phyloP scores from a whole-genome alignment of 1,140 invertebrate genomes.

The Zeugodacus cucurbitae region DNA sequence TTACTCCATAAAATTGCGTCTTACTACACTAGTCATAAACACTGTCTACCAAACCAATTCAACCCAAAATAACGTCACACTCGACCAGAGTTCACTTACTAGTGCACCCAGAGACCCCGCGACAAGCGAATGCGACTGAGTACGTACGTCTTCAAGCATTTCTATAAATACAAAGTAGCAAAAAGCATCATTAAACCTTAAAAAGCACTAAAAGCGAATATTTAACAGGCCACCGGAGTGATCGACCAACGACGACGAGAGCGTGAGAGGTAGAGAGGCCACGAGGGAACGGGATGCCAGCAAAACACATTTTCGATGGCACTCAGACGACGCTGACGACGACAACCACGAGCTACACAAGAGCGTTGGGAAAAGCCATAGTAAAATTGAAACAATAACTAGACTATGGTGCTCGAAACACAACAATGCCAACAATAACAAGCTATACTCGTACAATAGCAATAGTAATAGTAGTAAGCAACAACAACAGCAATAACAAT shows the following conservation, averaged over 20 bases:
- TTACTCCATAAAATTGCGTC: too few species aligned
- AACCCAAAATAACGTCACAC: too few species aligned
- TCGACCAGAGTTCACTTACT: too few species aligned
- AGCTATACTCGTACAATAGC: not conserved
- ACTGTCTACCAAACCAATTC: too few species aligned
- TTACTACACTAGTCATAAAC: too few species aligned
- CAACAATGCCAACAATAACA: conserved; percentile 10
- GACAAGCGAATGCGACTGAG: too few species aligned
- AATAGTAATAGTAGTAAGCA: not conserved
- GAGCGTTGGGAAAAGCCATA: not conserved
- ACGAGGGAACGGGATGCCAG: not conserved
- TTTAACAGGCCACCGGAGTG: conserved; percentile 24
- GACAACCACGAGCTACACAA: not conserved
- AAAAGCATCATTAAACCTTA: conserved; percentile 42
- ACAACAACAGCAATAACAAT: not conserved
- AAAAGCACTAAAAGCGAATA: conserved; percentile 41
- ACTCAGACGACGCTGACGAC: not conserved
- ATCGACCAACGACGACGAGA: not conserved
- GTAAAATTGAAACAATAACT: conserved; percentile 36
- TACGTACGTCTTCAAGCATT: too few species aligned
- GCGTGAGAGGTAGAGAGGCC: not conserved
- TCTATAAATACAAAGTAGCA: conserved; percentile 12
- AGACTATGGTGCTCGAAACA: not conserved
- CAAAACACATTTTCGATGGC: not conserved
- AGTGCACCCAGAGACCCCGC: too few species aligned